Evolutionary conservation across 2,797 vertebrate species (phyloP), one percentile per base, ranked within the genome.

Genomic region (Poecilia gillii): DNA sequence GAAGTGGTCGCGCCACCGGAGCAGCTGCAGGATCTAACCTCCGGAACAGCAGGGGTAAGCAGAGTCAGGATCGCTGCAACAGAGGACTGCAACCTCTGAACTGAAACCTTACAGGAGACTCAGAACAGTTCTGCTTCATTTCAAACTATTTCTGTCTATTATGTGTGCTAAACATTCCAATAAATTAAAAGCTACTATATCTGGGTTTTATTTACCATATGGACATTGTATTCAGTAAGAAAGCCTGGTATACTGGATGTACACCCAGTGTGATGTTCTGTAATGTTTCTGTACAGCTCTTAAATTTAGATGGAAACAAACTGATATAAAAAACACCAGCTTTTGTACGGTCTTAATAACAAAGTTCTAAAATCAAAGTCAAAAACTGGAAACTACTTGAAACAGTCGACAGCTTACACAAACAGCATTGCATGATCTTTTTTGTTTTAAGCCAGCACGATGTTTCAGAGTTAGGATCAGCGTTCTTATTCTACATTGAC

Each of bases 1-100:
- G 93, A 99, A 96, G 4, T 96, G 96, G 84, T 99, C 98, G 0
- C 97, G 94, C 98, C 98, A 99, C 80, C 93, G 95, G 51, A 96
- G 90, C 70, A 95, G 89, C 91, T 95, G 94, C 64, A 95, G 77
- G 75, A 95, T 91, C 96, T 96, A 66, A 70, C 87, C 28, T 66
- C 46, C 71, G n/a, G 18, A 66, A 36, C 59, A 23, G 14, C 62
- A 39, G 62, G 31, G 36, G 33, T 18, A 23, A 66, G 39, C 20
- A 9, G 33, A 39, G 18, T 36, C 25, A 51, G 59, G 39, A 16
- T 55, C 6, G 74, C 23, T 41, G 55, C 28, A 1, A 78, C 8
- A 47, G n/a, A 25, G 25, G 7, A 78, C 6, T 7, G 28, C 16
- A 47, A 3, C 31, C 57, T 46, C 28, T 14, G 55, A 23, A 62